These are phyloP conservation scores for Rotaria macrura DNA, from an alignment of 2,888 invertebrate species.

Conservation along the genomic window DNA sequence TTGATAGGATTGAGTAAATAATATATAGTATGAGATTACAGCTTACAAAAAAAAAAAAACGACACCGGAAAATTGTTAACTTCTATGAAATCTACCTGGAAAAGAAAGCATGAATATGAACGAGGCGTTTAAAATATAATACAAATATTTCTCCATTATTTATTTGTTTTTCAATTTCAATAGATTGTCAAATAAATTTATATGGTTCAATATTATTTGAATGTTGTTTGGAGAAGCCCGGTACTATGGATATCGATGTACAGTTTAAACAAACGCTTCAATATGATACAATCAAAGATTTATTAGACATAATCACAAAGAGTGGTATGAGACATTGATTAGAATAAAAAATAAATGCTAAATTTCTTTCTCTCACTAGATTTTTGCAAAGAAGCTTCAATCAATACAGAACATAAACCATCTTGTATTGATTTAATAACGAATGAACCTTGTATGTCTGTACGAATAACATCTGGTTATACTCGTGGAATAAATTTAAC, in stretches of 20 bases:
- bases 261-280: background rate
- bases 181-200: background rate
- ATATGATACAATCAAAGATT: slow-evolving; percentile 7
- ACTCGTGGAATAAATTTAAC: slow-evolving; percentile 6
- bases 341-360: background rate
- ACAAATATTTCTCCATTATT: too few species aligned
- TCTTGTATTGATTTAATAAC: background rate
- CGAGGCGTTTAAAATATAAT: too few species aligned
- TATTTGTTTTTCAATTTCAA: too few species aligned
- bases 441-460: background rate
- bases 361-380: background rate
- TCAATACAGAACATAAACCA: slow-evolving; percentile 20
- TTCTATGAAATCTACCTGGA: too few species aligned
- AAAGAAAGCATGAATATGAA: too few species aligned
- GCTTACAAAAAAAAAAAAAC: too few species aligned
- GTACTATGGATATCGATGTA: slow-evolving; percentile 5
- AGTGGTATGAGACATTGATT: background rate
- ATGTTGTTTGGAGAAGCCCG: slow-evolving; percentile 13
- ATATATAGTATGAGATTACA: too few species aligned
- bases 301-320: background rate
- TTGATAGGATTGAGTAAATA: too few species aligned
- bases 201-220: background rate
- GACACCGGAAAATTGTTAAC: too few species aligned
- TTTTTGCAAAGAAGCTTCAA: background rate
- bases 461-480: background rate